Base-by-base conservation (phyloP, 2,797 vertebrate species). In the Tragopan temminckii region DNA sequence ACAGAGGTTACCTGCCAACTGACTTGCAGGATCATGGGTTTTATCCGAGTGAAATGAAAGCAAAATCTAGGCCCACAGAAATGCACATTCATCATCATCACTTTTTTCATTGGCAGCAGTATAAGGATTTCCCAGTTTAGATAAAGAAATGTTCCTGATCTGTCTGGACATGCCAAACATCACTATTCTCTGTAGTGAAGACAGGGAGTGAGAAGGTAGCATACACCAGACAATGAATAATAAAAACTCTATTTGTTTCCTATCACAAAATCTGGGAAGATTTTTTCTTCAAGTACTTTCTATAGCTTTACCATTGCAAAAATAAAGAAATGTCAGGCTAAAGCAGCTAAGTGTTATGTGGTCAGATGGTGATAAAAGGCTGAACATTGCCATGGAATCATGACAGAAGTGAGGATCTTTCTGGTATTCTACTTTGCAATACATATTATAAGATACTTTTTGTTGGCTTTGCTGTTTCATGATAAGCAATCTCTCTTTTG, bases 391-490 rank as follows among this genome's bases (percentile, higher is more conserved):
- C 55, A 36, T 64, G 52, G 88, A 91, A 80, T 13, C 46, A 27
- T 84, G 68, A 92, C 40, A 8, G 11, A 92, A 94, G 89, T 71
- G 11, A 89, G n/a, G 13, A 31, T 31, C 11, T 85, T 90, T 93
- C 70, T 85, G 12, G 82, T 92, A 78, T 31, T 83, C 13, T 87
- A 13, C 29, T 82, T 80, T 80, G 35, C 11, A 76, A 74, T 53
- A 46, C 38, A 55, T 38, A 10, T 25, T 43, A 6, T 23, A 61
- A 76, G 53, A 14, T 33, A 11, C 9, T 46, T 81, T 90, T 80
- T 27, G 6, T 17, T 45, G 3, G 0, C 69, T 88, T 86, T 91
- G 8, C 5, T 63, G 9, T 72, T 89, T 68, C 81, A 24, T 55
- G 16, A 71, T 58, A 36, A 74, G 52, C 9, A 64, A 8, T 71